Conservation (phyloP, 1,140 invertebrate species). For the Cephus cinctus region DNA sequence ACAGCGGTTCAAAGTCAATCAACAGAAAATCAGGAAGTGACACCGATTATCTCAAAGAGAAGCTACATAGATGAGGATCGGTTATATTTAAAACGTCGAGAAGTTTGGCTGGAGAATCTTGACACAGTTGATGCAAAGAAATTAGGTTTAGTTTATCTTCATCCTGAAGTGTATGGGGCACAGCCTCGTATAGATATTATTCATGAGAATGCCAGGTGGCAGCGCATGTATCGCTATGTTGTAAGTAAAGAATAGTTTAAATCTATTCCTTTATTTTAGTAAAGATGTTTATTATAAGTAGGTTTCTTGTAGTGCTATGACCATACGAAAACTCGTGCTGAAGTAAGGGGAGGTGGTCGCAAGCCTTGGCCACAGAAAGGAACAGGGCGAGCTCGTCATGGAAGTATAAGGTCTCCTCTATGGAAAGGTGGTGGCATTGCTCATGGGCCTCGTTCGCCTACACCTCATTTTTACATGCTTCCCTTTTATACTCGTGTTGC, state of each 20-base stretch:
- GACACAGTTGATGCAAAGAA: conserved; percentile 77
- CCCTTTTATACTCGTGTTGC: conserved; percentile 71
- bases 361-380: conserved; percentile 98
- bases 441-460: conserved; percentile 88
- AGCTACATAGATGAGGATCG: conserved; percentile 22
- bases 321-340: conserved; percentile 73
- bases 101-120: conserved; percentile 92
- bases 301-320: conserved; percentile 61
- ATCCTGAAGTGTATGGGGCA: conserved; percentile 83
- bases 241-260: conserved; percentile 54
- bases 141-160: conserved; percentile 80
- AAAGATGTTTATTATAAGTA: conserved; percentile 9
- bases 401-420: conserved; percentile 86
- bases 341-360: conserved; percentile 81
- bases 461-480: conserved; percentile 91
- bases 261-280: conserved; percentile 3
- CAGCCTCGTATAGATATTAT: conserved; percentile 88
- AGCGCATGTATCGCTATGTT: conserved; percentile 79
- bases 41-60: conserved; percentile 32
- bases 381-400: conserved; percentile 82
- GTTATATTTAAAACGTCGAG: conserved; percentile 63
- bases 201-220: conserved; percentile 87
- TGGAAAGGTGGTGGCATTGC: conserved; percentile 78
- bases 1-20: conserved; percentile 14
- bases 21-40: conserved; percentile 1